These are phyloP conservation scores for Agyllia agylla DNA, from an alignment of 2,888 invertebrate species.

Conservation along the genomic window DNA sequence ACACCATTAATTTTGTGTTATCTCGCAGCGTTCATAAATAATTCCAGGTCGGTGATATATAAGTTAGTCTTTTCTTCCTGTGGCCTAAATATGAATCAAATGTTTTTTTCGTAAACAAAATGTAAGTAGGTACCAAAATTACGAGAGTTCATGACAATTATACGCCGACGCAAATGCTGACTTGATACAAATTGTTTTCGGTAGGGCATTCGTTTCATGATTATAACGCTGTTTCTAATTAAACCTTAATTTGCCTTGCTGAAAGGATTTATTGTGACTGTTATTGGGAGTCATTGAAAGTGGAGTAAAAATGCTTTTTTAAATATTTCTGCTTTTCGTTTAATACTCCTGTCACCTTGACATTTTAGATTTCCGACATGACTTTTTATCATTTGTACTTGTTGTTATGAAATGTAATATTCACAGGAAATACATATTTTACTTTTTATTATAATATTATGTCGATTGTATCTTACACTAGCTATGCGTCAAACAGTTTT, in stretches of 20 bases:
- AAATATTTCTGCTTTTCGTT: background rate
- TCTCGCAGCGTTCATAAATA: slow-evolving; percentile 2
- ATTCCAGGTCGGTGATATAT: background rate
- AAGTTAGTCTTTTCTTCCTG: background rate
- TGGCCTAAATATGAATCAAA: background rate
- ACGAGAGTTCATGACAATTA: background rate
- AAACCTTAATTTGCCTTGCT: background rate
- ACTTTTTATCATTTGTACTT: background rate
- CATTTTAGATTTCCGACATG: background rate
- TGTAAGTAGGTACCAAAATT: slow-evolving; percentile 14
- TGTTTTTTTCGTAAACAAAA: slow-evolving; percentile 5
- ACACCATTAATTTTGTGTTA: slow-evolving; percentile 27
- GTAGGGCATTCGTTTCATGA: background rate
- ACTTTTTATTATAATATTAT: no score
- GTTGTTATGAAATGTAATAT: no score
- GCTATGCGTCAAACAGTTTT: no score
- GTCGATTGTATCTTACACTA: no score
- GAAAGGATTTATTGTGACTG: background rate
- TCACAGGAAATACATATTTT: no score
- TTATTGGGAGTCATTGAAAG: background rate
- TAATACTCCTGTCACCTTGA: background rate
- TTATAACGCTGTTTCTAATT: background rate
- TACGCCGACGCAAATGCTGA: background rate
- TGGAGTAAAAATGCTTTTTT: background rate
- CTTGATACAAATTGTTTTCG: background rate